phyloP scores from a whole-genome alignment of 1,140 invertebrate species.

The Dreissena polymorpha region DNA sequence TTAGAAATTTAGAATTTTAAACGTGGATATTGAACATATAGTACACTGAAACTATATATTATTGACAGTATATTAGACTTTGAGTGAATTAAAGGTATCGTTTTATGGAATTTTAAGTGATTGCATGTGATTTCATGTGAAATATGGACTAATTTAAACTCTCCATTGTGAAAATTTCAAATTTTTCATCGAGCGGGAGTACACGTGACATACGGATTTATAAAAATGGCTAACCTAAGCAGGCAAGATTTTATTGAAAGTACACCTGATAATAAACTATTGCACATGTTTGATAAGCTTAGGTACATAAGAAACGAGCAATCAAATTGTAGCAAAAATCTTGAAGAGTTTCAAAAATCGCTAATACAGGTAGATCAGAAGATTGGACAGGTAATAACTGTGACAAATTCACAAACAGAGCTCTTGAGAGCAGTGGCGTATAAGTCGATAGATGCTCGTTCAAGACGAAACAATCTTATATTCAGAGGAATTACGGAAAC shows the following conservation, averaged over 20 bases:
- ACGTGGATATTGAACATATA: background rate
- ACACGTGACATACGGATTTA: background rate
- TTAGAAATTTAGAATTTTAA: background rate
- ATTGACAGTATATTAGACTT: background rate
- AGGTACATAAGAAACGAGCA: slow-evolving; percentile 21
- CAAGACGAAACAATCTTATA: slow-evolving; percentile 44
- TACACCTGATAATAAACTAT: slow-evolving; percentile 13
- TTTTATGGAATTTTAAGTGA: background rate
- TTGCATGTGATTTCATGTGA: too few relatives aligned
- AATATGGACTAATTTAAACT: background rate
- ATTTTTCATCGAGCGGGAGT: slow-evolving; percentile 20
- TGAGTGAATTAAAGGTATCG: background rate
- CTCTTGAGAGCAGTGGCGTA: slow-evolving; percentile 25
- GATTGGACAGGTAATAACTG: slow-evolving; percentile 15
- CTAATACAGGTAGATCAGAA: slow-evolving; percentile 11
- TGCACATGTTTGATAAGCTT: slow-evolving; percentile 22
- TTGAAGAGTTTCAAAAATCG: slow-evolving; percentile 9
- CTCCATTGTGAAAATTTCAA: background rate
- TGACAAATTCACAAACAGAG: slow-evolving; percentile 30
- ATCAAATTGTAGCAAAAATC: background rate
- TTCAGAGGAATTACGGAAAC: slow-evolving; percentile 38
- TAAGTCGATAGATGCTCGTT: slow-evolving; percentile 40
- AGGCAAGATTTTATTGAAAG: slow-evolving; percentile 23
- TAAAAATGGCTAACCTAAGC: background rate
- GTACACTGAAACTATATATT: background rate